Evolutionary conservation across 1,140 invertebrate species (phyloP), one percentile per base, ranked within the genome.

Genomic region (Dinothrombium tinctorium): DNA sequence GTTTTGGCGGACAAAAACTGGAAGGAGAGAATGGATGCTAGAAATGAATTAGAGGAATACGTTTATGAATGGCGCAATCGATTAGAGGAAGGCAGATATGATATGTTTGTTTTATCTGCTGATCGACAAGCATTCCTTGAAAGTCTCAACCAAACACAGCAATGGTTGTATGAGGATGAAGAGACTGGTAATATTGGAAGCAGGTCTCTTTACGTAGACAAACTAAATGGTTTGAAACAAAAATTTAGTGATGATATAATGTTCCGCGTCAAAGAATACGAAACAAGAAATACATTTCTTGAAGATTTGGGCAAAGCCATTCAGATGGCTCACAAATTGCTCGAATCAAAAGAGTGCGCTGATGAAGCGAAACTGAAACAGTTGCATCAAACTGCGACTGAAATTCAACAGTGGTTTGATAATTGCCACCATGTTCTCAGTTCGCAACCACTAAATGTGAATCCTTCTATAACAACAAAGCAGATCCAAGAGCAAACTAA

Each of bases 1-100:
- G 45, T 33, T n/a, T 31, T 33, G 4, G 26, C 37, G n/a, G 87
- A 96, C 58, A 70, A 70, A 46, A 73, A 83, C 53, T 90, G 96
- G 59, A 92, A 90, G 51, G 84, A 94, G 56, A 68, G 84, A 37
- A 72, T 80, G 14, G 87, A 96, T 59, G 82, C 80, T 1, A 78
- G 87, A 51, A 99, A 99, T 62, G 77, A 83, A 4, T 66, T 99
- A 1, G 92, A 99, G 59, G 92, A 99, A 60, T 98, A 94, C 54
- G 81, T 98, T 14, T 98, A 98, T 56, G 87, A 95, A 48, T 67
- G 92, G 55, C 68, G 92, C 40, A 76, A 74, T 41, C 65, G 75
- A 20, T 62, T 86, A 19, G 73, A 74, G 41, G 19, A 14, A 8
- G 41, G 32, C 33, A 19, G 37, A 14, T 40, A 40, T 42, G 37